Base-by-base conservation (phyloP, 2,113 vertebrate species). In the Oreochromis spilurus region DNA sequence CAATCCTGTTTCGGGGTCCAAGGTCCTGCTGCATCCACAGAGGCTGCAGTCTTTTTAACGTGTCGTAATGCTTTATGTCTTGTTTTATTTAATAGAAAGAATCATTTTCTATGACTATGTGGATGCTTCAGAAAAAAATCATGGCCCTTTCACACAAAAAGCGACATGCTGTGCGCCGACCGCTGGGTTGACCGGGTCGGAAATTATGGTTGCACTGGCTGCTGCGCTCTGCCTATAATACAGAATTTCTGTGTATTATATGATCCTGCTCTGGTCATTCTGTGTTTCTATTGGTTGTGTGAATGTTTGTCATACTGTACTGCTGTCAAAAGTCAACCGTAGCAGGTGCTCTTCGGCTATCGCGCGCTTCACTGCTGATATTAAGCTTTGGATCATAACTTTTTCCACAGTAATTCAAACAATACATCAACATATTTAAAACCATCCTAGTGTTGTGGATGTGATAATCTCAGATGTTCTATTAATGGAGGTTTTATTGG, bases 141-240 rank as follows among this genome's bases (percentile, higher is more conserved):
- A 10, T 0, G 3, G 38, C 21, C 1, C 2, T 17, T 10, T 45
- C 14, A 48, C 67, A 45, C 40, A 45, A 26, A 72, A 72, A 72
- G 67, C 1, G 2, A 0, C 21, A 9, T 1, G 3, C 38, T 43
- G 36, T 43, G 36, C 5, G 5, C n/a, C 3, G 65, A 70, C 38
- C 1, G 8, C 65, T 1, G 6, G 7, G 38, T 72, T 26, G 7
- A 45, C 13, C 38, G 1, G 9, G 65, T 43, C 5, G 0, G 0
- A 72, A 72, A 45, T 72, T 16, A 45, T 16, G 65, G 21, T 45
- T 26, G 65, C 5, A 1, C 8, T 26, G 3, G 65, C 38, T 43
- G 14, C 21, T 45, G 67, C 0, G 4, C 67, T 72, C 0, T 38
- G 19, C 60, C 60, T 36, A 2, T 65, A 36, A 65, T 36, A 36